These are phyloP conservation scores for Brienomyrus brachyistius DNA, from an alignment of 2,113 vertebrate genomes.

Conservation along the genomic window DNA sequence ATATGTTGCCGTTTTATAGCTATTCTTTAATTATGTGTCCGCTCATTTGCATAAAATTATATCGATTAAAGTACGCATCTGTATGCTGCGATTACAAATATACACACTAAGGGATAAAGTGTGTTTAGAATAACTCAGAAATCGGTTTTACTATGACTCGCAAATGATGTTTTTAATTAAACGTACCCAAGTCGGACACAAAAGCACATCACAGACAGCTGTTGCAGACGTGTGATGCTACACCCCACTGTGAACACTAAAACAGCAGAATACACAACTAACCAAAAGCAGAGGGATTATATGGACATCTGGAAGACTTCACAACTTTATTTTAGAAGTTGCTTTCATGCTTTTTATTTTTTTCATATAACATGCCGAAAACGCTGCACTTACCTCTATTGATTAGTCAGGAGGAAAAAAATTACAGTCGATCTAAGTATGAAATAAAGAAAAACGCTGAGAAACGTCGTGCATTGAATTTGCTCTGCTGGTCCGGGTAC, in stretches of 20 bases:
- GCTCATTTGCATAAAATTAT: neutral
- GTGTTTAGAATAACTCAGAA: neutral
- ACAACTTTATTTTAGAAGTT: neutral
- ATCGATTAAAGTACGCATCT: neutral
- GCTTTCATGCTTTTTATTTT: neutral
- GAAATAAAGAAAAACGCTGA: neutral
- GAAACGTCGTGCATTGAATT: neutral
- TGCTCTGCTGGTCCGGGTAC: neutral
- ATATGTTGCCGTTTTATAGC: neutral
- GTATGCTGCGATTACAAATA: neutral
- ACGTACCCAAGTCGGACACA: neutral
- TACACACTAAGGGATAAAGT: neutral
- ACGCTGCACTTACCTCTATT: neutral
- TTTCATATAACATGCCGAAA: neutral
- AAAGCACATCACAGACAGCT: neutral
- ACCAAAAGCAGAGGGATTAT: neutral
- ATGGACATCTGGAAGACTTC: neutral
- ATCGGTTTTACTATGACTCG: neutral
- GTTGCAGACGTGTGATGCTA: neutral
- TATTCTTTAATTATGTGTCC: neutral
- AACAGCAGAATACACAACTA: neutral
- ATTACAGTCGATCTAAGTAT: neutral
- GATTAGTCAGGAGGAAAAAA: neutral
- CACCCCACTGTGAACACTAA: neutral
- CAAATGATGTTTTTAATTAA: neutral